These are phyloP conservation scores for Steatornis caripensis DNA, from an alignment of 2,113 vertebrate genomes.

Conservation along the genomic window DNA sequence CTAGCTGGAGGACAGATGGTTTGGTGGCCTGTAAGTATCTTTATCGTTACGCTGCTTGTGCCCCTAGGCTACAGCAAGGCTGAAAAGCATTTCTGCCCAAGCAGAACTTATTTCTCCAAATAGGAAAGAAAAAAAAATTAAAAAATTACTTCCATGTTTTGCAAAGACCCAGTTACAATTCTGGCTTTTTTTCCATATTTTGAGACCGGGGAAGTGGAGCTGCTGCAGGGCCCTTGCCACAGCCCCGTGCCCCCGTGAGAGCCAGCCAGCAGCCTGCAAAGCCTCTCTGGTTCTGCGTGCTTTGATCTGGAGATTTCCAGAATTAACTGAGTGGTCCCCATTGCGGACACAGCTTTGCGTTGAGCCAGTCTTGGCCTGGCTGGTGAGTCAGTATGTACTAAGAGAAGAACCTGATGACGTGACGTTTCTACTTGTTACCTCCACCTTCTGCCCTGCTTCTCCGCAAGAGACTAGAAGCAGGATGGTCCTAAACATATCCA, in stretches of 20 bases:
- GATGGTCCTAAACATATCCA: neutral
- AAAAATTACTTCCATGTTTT: accelerated
- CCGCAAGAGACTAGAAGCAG: neutral
- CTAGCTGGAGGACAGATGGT: slow-evolving; percentile 92
- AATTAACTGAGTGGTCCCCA: neutral
- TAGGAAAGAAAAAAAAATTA: too few species aligned
- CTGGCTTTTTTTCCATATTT: accelerated
- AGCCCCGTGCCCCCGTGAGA: neutral
- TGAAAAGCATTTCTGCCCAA: neutral
- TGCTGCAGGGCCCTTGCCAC: neutral
- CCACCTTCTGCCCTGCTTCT: neutral
- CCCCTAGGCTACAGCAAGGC: neutral
- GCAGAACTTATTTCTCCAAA: neutral
- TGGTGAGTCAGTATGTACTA: neutral
- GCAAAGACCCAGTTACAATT: neutral
- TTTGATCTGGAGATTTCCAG: neutral
- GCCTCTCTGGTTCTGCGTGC: neutral
- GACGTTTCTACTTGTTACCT: neutral
- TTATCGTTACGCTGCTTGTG: accelerated
- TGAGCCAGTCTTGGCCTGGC: neutral
- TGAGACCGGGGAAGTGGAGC: neutral
- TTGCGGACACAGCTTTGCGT: accelerated
- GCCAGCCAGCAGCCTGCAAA: neutral
- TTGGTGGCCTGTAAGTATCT: slow-evolving; percentile 94
- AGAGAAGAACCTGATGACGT: neutral